Conservation (phyloP, 2,888 invertebrate species). For the Netelia inedita region DNA sequence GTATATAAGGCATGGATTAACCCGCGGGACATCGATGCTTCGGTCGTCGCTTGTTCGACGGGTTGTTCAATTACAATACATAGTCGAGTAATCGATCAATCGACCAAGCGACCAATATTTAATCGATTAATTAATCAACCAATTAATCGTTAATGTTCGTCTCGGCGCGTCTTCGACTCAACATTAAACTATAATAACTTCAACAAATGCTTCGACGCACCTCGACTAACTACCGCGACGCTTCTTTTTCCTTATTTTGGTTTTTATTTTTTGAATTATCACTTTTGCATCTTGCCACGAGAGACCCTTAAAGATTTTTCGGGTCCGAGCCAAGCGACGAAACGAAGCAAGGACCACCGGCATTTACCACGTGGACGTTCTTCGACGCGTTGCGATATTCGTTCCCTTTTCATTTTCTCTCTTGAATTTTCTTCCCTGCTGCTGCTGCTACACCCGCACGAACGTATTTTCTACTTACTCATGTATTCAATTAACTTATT, state of each 20-base stretch:
- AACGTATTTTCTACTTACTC: constrained; percentile 60
- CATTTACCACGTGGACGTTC: constrained; percentile 55
- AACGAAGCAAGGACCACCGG: constrained; percentile 61
- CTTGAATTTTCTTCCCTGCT: constrained; percentile 25
- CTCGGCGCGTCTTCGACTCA: constrained; percentile 63
- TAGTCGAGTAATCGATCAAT: neutral
- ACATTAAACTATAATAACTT: constrained; percentile 75
- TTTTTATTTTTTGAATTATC: constrained; percentile 44
- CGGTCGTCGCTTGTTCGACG: constrained; percentile 39
- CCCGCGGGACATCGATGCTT: constrained; percentile 78
- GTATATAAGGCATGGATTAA: constrained; percentile 82
- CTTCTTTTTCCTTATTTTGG: constrained; percentile 24
- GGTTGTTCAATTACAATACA: neutral
- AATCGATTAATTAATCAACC: constrained; percentile 54
- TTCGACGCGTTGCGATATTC: constrained; percentile 29
- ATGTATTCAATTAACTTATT: constrained; percentile 64
- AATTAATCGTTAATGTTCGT: neutral
- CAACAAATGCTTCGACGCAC: constrained; percentile 77
- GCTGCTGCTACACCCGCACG: constrained; percentile 61
- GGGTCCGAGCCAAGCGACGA: constrained; percentile 19
- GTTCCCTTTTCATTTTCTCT: constrained; percentile 31
- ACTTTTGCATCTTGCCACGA: neutral
- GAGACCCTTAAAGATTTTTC: neutral
- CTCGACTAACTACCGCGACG: constrained; percentile 46
- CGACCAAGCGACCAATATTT: constrained; percentile 64